Conservation (phyloP, 2,113 vertebrate species). For the Atherinomorus stipes region DNA sequence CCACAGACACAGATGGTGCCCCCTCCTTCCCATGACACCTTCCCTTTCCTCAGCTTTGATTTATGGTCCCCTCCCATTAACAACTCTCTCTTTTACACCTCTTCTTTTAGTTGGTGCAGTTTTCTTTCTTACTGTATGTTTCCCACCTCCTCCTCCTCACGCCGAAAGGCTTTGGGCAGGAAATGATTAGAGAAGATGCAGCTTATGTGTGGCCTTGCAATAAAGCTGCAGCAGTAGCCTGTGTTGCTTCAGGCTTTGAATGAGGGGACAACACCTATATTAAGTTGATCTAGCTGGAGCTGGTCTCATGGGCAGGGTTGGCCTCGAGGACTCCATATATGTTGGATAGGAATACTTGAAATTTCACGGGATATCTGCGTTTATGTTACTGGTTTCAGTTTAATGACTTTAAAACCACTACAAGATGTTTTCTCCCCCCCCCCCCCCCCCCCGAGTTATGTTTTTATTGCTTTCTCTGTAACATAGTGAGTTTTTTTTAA, state of each 20-base stretch:
- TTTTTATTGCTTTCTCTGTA: slow-evolving; percentile 45
- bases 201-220: slow-evolving; percentile 4
- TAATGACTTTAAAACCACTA: slow-evolving; percentile 34
- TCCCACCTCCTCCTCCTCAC: slow-evolving; percentile 38
- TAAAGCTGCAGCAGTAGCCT: not conserved
- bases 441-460: slow-evolving; percentile 36
- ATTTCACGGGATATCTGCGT: slow-evolving; percentile 31
- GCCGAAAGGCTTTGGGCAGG: slow-evolving; percentile 26
- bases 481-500: slow-evolving; percentile 27
- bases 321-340: slow-evolving; percentile 19
- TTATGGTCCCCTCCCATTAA: slow-evolving; percentile 34
- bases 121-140: not conserved
- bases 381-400: slow-evolving; percentile 34
- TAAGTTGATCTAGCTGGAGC: slow-evolving; percentile 42
- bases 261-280: slow-evolving; percentile 27
- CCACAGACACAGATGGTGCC: slow-evolving; percentile 53
- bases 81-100: slow-evolving; percentile 22
- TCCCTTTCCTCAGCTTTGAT: slow-evolving; percentile 16
- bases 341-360: slow-evolving; percentile 34
- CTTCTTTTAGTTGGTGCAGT: slow-evolving; percentile 31
- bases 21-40: slow-evolving; percentile 14
- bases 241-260: slow-evolving; percentile 31
- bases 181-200: slow-evolving; percentile 7
- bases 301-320: slow-evolving; percentile 16
- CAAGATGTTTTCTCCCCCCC: slow-evolving; percentile 29